These are phyloP conservation scores for Drosophila koepferae DNA, from an alignment of 2,888 invertebrate genomes.

Conservation along the genomic window DNA sequence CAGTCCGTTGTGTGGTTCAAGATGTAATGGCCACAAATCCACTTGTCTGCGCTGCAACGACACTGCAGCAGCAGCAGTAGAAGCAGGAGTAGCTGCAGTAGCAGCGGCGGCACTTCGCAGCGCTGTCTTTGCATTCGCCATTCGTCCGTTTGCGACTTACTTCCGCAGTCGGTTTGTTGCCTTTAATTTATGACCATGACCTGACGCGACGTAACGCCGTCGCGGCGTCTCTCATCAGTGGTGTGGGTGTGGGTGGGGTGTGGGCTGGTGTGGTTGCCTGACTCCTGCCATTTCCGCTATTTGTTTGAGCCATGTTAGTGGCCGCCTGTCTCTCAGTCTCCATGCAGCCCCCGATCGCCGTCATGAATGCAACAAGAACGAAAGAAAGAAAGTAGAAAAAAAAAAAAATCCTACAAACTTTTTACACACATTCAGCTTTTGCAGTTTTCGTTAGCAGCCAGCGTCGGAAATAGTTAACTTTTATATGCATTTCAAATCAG, in stretches of 20 bases:
- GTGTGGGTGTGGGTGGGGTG: slow-evolving; percentile 8
- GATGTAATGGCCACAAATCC: slow-evolving; percentile 76
- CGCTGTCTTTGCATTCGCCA: slow-evolving; percentile 4
- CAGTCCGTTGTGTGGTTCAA: slow-evolving; percentile 39
- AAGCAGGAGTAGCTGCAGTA: neutral
- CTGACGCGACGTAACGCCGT: slow-evolving; percentile 47
- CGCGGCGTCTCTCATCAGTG: slow-evolving; percentile 50
- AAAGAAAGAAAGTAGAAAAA: slow-evolving; percentile 10
- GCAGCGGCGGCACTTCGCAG: neutral
- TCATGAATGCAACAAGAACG: slow-evolving; percentile 42
- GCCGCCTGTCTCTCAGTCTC: neutral
- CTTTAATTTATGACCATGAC: slow-evolving; percentile 76
- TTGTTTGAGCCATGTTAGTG: slow-evolving; percentile 49
- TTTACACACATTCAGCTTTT: slow-evolving; percentile 62
- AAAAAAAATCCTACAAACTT: slow-evolving; percentile 38
- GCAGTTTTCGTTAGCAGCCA: slow-evolving; percentile 26
- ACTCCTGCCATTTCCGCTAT: slow-evolving; percentile 65
- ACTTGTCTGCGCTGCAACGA: slow-evolving; percentile 46
- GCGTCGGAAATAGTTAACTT: slow-evolving; percentile 76
- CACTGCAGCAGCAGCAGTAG: neutral
- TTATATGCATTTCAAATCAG: slow-evolving; percentile 78
- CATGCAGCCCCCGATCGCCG: slow-evolving; percentile 43
- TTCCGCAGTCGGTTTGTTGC: slow-evolving; percentile 75
- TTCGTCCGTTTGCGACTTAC: slow-evolving; percentile 56
- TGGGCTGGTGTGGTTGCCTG: slow-evolving; percentile 13